These are phyloP conservation scores for Cinara cedri DNA, from an alignment of 2,888 invertebrate genomes.

Conservation along the genomic window DNA sequence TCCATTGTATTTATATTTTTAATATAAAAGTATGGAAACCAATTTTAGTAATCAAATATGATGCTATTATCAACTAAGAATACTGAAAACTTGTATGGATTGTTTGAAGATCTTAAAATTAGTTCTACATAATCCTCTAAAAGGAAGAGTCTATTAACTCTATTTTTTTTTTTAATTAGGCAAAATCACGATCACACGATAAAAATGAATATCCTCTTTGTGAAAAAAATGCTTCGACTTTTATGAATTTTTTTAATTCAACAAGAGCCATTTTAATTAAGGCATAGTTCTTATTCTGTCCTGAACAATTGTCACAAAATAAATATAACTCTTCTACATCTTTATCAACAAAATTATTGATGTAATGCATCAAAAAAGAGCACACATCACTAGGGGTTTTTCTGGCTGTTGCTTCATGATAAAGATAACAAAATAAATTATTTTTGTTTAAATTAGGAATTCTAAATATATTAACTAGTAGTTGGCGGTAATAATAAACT, in stretches of 20 bases:
- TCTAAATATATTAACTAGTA: conserved; percentile 57
- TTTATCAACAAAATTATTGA: conserved; percentile 38
- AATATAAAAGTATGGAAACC: too few species aligned
- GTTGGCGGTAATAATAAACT: conserved; percentile 59
- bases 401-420: conserved; percentile 60
- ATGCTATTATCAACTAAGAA: too few species aligned
- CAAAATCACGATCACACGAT: too few species aligned
- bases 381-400: conserved; percentile 58
- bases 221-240: conserved; percentile 58
- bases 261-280: conserved; percentile 51
- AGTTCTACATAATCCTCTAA: conserved; percentile 11
- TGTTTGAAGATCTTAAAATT: neutral
- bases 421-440: conserved; percentile 59
- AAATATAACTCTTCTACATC: conserved; percentile 57
- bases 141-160: too few species aligned
- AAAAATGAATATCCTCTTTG: conserved; percentile 59
- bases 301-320: conserved; percentile 60
- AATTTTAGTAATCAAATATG: too few species aligned
- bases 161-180: too few species aligned
- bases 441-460: conserved; percentile 60
- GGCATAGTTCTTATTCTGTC: conserved; percentile 60
- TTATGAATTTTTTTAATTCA: conserved; percentile 58
- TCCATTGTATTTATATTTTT: too few species aligned
- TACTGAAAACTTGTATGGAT: neutral
- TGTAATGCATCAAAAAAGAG: conserved; percentile 55